phyloP scores from a whole-genome alignment of 2,888 invertebrate species.

The Spodoptera exigua region DNA sequence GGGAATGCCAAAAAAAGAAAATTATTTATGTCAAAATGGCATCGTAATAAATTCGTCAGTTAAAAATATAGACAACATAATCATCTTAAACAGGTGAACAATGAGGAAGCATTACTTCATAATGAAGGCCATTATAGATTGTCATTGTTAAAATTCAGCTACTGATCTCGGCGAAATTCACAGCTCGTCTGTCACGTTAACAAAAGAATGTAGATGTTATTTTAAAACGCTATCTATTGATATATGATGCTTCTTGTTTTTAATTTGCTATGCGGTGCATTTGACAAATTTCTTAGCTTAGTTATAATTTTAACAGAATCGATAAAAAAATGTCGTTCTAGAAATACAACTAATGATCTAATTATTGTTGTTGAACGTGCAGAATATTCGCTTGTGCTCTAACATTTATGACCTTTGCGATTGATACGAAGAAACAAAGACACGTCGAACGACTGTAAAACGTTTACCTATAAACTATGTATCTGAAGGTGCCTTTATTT shows the following conservation, averaged over 20 bases:
- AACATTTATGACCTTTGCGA: conserved; percentile 7
- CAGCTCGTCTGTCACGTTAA: conserved; percentile 33
- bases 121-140: conserved; percentile 53
- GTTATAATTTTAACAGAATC: neutral
- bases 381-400: neutral
- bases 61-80: conserved; percentile 42
- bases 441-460: conserved; percentile 11
- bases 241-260: too few relatives aligned
- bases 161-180: conserved; percentile 44
- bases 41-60: conserved; percentile 24
- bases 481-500: conserved; percentile 32
- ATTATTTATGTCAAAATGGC: conserved; percentile 11
- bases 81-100: conserved; percentile 42
- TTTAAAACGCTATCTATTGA: conserved; percentile 16
- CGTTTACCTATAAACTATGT: conserved; percentile 18
- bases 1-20: neutral
- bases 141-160: conserved; percentile 51
- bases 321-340: too few relatives aligned
- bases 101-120: conserved; percentile 50
- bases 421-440: conserved; percentile 15
- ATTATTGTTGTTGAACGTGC: neutral
- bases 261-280: too few relatives aligned
- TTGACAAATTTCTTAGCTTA: conserved; percentile 3
- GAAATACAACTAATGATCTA: neutral
- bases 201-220: conserved; percentile 32